Evolutionary conservation across 1,140 invertebrate species (phyloP).

Genomic region (Mercenaria mercenaria): DNA sequence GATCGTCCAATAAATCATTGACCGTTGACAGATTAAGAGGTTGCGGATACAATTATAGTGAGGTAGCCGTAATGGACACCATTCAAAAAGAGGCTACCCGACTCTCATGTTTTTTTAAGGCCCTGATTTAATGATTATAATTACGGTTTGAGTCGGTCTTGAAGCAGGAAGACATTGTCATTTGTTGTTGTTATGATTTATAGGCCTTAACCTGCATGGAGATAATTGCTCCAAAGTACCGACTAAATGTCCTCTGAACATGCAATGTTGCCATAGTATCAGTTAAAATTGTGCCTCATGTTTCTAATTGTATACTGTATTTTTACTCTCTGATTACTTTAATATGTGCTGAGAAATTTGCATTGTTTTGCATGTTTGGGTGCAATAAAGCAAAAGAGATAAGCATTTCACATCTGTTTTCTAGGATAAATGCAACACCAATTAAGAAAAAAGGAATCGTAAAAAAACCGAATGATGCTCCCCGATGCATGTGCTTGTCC

Average conservation of each 20-base stretch:
- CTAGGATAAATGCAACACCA: too few relatives aligned
- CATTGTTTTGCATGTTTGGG: too few relatives aligned
- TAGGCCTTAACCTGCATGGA: not conserved
- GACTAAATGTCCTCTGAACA: not conserved
- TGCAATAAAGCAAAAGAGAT: too few relatives aligned
- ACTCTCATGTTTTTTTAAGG: not conserved
- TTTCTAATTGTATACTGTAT: too few relatives aligned
- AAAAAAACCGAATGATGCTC: too few relatives aligned
- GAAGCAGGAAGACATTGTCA: not conserved
- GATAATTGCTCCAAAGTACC: not conserved
- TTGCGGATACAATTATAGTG: conserved; percentile 18
- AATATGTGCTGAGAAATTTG: too few relatives aligned
- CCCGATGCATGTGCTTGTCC: too few relatives aligned
- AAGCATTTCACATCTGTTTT: too few relatives aligned
- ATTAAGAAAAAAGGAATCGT: too few relatives aligned
- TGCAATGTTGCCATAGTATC: not conserved
- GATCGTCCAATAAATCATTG: conserved; percentile 18
- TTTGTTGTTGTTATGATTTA: not conserved
- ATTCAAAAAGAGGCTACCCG: not conserved
- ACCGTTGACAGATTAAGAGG: not conserved
- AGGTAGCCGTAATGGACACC: not conserved
- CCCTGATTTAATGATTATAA: not conserved
- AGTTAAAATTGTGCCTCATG: too few relatives aligned
- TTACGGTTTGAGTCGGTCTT: not conserved
- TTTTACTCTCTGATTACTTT: too few relatives aligned